Base-by-base conservation (phyloP, 2,888 invertebrate genomes). In the Cotesia congregata region DNA sequence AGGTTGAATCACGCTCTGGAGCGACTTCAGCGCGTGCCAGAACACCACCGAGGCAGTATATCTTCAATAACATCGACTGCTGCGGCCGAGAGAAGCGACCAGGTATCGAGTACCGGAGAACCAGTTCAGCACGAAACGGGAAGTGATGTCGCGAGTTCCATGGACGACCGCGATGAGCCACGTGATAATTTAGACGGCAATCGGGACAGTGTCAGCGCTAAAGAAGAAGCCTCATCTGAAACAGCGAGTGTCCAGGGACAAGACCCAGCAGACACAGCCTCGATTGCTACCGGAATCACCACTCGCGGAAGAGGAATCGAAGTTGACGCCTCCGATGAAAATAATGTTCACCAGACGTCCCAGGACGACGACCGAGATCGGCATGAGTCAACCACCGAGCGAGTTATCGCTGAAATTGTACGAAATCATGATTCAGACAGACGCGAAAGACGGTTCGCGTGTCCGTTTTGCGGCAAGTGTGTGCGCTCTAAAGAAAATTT, bases 391-490 rank as follows among this genome's bases (percentile, higher is more conserved):
- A 60, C 74, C 5, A 69, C 77, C 20, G 77, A 77, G 38, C 40
- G 67, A 7, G 73, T 67, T 2, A 73, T 73, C 30, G 72, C 76
- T 38, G 70, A 74, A 50, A 74, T 74, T 17, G 77, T 77, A 4
- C 78, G 82, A 50, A 80, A 74, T 80, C 83, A 87, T 79, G 86
- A 86, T 38, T 84, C 83, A 20, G 88, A 89, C 72, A 80, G 88
- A 59, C 85, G 88, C 68, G 89, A 89, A 72, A 83, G 90, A 59
- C 92, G 95, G 77, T 96, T 96, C 89, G 95, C 96, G 41, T 96
- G 96, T 86, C 96, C 96, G 0, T 96, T 96, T 88, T 96, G 96
- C 89, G 95, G 96, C 70, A 96, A 96, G 88, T 96, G 96, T 88
- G 96, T 97, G 61, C 92, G 96, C 75, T 96, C 96, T 68, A 96